Evolutionary conservation across 2,797 vertebrate species (phyloP), one percentile per base, ranked within the genome.

Genomic region (Argentina silus): DNA sequence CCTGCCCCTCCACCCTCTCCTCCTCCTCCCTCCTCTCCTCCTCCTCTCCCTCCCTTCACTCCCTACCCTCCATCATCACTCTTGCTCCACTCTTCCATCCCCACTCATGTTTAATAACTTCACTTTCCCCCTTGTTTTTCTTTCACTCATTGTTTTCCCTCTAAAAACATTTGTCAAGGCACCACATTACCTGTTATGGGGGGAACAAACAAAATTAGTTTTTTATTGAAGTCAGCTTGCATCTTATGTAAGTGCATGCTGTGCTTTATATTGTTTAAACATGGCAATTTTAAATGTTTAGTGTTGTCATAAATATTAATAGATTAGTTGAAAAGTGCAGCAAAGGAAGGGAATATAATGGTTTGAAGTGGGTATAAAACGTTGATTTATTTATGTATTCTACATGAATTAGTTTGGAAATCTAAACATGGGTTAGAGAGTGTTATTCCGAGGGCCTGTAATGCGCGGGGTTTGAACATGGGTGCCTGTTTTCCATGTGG

Each of bases 331-430:
- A 91, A 92, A 91, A 92, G 91, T 90, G 86, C 85, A 85, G 87
- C n/a, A 64, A 90, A 91, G 88, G 83, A 90, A 87, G 83, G 78
- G 78, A 85, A 90, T 90, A 85, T 93, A 93, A 93, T 92, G 92
- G 90, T 89, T 88, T 91, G 85, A 91, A 93, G 91, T 93, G 91
- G 88, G 87, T 91, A 89, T 92, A 86, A 92, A 91, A 86, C 89
- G 70, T 85, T 93, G 92, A 94, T 95, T 94, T 94, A 94, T 93
- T 93, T 94, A 93, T 94, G 92, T 93, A 94, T 95, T 93, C 92
- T 87, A 89, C 91, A 90, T 92, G 90, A 94, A 94, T 94, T 93
- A 94, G 91, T 91, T 91, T 92, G 87, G 89, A 90, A 93, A 93
- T 93, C 92, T 93, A 94, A 93, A 94, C 93, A 93, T 88, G 81